These are phyloP conservation scores for Salticus scenicus DNA, from an alignment of 2,888 invertebrate genomes.

Conservation along the genomic window DNA sequence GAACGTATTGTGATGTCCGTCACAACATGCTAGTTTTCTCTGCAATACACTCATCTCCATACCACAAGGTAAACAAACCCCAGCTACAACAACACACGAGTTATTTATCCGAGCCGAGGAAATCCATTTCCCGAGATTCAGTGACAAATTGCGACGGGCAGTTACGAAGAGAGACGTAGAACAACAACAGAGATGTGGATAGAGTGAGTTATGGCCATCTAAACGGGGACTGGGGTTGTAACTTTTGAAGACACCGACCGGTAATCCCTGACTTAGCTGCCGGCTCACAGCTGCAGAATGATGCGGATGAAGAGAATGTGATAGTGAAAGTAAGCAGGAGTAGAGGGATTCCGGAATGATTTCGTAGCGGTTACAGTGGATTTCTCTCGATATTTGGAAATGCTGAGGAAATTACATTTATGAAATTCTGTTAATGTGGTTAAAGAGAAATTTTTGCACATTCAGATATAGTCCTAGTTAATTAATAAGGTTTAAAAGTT, in stretches of 20 bases:
- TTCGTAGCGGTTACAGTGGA: neutral
- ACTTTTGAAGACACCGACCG: constrained; percentile 7
- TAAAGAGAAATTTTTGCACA: no score
- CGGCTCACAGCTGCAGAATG: constrained; percentile 7
- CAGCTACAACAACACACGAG: no score
- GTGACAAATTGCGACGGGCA: constrained; percentile 1
- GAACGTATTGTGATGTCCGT: no score
- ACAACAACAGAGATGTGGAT: neutral
- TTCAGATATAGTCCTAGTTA: no score
- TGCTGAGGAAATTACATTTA: no score
- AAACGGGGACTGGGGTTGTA: neutral
- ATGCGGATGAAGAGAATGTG: neutral
- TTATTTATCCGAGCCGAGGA: no score
- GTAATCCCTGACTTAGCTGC: neutral
- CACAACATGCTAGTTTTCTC: no score
- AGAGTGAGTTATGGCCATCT: neutral
- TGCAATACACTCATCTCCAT: no score
- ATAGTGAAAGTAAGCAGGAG: neutral
- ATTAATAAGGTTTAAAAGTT: no score
- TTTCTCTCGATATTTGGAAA: neutral
- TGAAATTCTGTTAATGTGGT: no score
- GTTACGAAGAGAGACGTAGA: neutral
- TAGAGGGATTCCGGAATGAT: neutral
- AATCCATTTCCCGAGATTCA: neutral
- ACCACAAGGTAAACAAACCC: no score